A percentile compares a stretch with the other conserved stretches of the same genome.
Conservation (phyloP, 2,797 vertebrate genomes). For the Antennarius maculatus region DNA sequence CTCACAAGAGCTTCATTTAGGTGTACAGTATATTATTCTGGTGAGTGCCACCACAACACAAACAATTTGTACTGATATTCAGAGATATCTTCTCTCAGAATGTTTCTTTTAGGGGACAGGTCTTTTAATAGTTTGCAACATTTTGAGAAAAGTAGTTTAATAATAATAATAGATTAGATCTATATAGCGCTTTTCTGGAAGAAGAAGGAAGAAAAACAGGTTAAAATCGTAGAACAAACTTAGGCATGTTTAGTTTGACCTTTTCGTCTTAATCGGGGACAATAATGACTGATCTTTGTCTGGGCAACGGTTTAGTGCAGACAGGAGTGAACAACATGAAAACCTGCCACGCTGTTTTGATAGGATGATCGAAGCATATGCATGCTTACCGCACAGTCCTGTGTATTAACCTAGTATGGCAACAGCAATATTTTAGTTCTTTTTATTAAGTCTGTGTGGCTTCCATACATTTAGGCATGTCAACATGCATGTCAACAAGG, state of each 20-base stretch:
- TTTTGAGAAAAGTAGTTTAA: neutral
- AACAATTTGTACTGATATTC: too few relatives aligned
- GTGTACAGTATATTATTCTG: too few relatives aligned
- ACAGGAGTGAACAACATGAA: conserved; percentile 7
- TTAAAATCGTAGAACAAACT: too few relatives aligned
- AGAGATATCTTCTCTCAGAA: too few relatives aligned
- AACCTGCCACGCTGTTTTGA: conserved; percentile 16
- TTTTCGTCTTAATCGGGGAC: neutral
- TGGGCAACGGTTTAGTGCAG: conserved; percentile 2
- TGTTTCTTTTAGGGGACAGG: too few relatives aligned
- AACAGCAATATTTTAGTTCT: conserved; percentile 30
- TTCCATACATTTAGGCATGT: conserved; percentile 21
- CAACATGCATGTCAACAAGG: conserved; percentile 23
- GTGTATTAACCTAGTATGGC: conserved; percentile 36
- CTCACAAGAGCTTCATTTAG: too few relatives aligned
- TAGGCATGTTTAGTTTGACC: too few relatives aligned
- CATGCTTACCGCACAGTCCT: conserved; percentile 16
- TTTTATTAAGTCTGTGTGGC: conserved; percentile 25
- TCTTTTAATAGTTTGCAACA: neutral
- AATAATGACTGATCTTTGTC: conserved; percentile 2
- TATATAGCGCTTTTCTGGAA: too few relatives aligned
- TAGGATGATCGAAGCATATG: conserved; percentile 31
- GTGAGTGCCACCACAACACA: too few relatives aligned
- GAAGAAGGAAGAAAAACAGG: neutral
- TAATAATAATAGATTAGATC: neutral